Percentiles rank a stretch among this genome's conserved stretches.
Evolutionary conservation across 2,888 invertebrate species (phyloP).

Genomic region (Acrobasis repandana): DNA sequence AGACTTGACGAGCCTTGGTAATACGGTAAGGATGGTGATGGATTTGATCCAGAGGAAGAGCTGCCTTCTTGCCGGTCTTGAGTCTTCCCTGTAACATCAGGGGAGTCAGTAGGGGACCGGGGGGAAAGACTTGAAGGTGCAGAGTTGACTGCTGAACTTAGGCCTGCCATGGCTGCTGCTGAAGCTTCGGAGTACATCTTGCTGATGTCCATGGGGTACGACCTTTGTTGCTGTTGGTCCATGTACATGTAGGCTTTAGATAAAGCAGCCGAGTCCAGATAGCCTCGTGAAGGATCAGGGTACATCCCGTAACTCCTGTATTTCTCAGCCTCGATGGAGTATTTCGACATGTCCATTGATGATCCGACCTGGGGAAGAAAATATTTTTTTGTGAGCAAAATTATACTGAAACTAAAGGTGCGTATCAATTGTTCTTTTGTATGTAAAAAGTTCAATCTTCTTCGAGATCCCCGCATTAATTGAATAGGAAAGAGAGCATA

Average conservation of each 20-base stretch:
- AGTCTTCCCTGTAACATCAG: slow-evolving; percentile 76
- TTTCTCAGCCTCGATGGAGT: slow-evolving; percentile 90
- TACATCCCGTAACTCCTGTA: slow-evolving; percentile 91
- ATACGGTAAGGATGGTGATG: slow-evolving; percentile 83
- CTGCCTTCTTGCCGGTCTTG: slow-evolving; percentile 81
- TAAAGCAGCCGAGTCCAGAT: slow-evolving; percentile 87
- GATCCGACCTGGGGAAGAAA: slow-evolving; percentile 84
- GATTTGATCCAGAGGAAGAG: slow-evolving; percentile 85
- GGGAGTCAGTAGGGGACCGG: slow-evolving; percentile 80
- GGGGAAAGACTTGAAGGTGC: slow-evolving; percentile 75
- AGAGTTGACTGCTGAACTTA: slow-evolving; percentile 69
- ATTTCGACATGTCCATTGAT: slow-evolving; percentile 90
- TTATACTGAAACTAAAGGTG: no score
- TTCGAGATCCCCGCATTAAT: no score
- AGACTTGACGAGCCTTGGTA: slow-evolving; percentile 84
- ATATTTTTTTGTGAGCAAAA: not conserved
- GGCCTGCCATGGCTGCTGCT: slow-evolving; percentile 83
- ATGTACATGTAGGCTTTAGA: slow-evolving; percentile 91
- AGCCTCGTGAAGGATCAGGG: slow-evolving; percentile 87
- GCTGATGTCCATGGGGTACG: slow-evolving; percentile 85
- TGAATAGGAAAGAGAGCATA: no score
- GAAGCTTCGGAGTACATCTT: slow-evolving; percentile 86
- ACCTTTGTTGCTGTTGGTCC: slow-evolving; percentile 83
- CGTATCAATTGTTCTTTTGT: no score
- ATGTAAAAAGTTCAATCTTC: no score